phyloP scores from a whole-genome alignment of 2,797 vertebrate species.

The Tarsius wallacei region DNA sequence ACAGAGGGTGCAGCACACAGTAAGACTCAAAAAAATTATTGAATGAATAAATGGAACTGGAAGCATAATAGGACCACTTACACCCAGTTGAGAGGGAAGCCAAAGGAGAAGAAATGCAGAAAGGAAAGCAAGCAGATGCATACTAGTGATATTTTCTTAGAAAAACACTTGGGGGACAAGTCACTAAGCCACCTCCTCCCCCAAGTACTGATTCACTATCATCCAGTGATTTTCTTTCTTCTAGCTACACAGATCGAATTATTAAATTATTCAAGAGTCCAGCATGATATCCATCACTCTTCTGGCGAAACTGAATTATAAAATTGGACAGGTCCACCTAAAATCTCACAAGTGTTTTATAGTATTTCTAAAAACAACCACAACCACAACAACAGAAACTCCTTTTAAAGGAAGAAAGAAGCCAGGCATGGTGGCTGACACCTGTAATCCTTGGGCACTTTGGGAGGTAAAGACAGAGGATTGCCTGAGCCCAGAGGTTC shows the following conservation, averaged over 20 bases:
- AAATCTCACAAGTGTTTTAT: constrained; percentile 35
- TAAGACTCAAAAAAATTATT: background rate
- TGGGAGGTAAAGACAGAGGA: too few species aligned
- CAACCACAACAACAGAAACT: background rate
- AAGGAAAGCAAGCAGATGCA: background rate
- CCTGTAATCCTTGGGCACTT: too few species aligned
- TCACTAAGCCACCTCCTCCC: background rate
- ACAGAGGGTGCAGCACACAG: background rate
- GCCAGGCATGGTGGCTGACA: too few species aligned
- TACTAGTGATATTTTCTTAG: background rate
- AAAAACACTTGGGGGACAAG: background rate
- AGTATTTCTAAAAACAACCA: background rate
- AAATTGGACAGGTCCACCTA: constrained; percentile 28
- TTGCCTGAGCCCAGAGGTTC: too few species aligned
- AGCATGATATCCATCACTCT: constrained; percentile 45
- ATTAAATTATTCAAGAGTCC: background rate
- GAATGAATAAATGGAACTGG: background rate
- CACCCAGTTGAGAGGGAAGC: too few species aligned
- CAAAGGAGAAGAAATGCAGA: background rate
- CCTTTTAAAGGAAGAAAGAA: background rate
- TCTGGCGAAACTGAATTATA: constrained; percentile 21
- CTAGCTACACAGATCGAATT: background rate
- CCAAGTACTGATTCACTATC: background rate
- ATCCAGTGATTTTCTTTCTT: background rate
- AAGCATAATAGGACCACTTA: background rate